These are phyloP conservation scores for Lacanobia wlatinum DNA, from an alignment of 2,888 invertebrate genomes.

Conservation along the genomic window DNA sequence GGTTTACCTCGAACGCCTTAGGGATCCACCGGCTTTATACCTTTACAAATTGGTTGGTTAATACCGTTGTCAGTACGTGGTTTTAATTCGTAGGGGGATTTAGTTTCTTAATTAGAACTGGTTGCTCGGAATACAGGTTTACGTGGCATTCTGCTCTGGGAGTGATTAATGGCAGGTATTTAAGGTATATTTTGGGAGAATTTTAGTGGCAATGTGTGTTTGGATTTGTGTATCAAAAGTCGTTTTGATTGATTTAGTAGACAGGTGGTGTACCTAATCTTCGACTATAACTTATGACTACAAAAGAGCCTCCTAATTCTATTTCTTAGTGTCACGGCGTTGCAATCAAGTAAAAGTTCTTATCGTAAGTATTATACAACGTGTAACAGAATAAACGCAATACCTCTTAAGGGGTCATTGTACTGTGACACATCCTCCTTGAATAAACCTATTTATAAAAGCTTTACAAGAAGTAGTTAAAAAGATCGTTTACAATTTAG, in stretches of 20 bases:
- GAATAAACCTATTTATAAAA: too few species aligned
- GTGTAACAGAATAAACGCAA: too few species aligned
- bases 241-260: not conserved
- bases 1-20: constrained; percentile 62
- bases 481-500: too few species aligned
- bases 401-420: too few species aligned
- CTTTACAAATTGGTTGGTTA: constrained; percentile 68
- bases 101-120: constrained; percentile 66
- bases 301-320: not conserved
- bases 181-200: constrained; percentile 14
- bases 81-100: constrained; percentile 67
- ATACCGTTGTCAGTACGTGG: constrained; percentile 67
- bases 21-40: constrained; percentile 56
- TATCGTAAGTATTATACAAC: too few species aligned
- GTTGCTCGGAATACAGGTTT: constrained; percentile 49
- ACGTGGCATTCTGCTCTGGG: constrained; percentile 36
- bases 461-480: too few species aligned
- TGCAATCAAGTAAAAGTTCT: too few species aligned
- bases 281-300: too few species aligned
- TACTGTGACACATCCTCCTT: too few species aligned
- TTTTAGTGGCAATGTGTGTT: not conserved
- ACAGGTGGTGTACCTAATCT: not conserved
- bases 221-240: not conserved
- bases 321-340: too few species aligned
- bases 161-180: constrained; percentile 46